Percentiles rank a stretch among this genome's conserved stretches.
Conservation (phyloP, 2,888 invertebrate species). For the Diabrotica balteata region DNA sequence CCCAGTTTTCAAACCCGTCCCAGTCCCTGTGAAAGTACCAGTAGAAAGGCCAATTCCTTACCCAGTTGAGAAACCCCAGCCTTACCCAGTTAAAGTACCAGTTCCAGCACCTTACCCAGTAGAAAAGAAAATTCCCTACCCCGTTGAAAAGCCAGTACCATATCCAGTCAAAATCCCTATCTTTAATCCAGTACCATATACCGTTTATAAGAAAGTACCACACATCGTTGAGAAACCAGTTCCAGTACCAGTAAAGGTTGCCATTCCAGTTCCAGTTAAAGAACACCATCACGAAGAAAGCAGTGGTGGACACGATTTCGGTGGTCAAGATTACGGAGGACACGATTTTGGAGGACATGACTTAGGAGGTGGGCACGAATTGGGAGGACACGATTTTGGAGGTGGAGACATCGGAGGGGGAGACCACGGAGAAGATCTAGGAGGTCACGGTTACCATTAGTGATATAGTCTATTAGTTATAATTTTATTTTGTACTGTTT, state of each 20-base stretch:
- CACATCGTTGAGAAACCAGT: constrained; percentile 65
- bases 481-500: constrained; percentile 40
- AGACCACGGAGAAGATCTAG: constrained; percentile 6
- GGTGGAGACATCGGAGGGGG: constrained; percentile 40
- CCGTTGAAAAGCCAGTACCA: constrained; percentile 74
- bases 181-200: constrained; percentile 71
- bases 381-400: constrained; percentile 39
- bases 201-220: constrained; percentile 60
- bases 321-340: constrained; percentile 40
- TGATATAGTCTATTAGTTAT: constrained; percentile 28
- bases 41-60: constrained; percentile 75
- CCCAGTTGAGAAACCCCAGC: constrained; percentile 80
- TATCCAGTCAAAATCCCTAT: constrained; percentile 67
- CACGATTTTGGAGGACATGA: constrained; percentile 35
- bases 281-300: constrained; percentile 43
- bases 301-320: constrained; percentile 41
- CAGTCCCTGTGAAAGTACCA: constrained; percentile 74
- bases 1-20: constrained; percentile 74
- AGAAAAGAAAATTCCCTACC: constrained; percentile 70
- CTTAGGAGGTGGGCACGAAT: constrained; percentile 23
- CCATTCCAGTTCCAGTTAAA: constrained; percentile 67
- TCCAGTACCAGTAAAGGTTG: constrained; percentile 75
- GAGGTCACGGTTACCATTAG: constrained; percentile 36
- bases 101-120: constrained; percentile 76
- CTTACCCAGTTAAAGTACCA: constrained; percentile 76